Evolutionary conservation across 1,140 invertebrate genomes (phyloP), one percentile per base, ranked within the genome.

Genomic region (Lucilia cuprina): DNA sequence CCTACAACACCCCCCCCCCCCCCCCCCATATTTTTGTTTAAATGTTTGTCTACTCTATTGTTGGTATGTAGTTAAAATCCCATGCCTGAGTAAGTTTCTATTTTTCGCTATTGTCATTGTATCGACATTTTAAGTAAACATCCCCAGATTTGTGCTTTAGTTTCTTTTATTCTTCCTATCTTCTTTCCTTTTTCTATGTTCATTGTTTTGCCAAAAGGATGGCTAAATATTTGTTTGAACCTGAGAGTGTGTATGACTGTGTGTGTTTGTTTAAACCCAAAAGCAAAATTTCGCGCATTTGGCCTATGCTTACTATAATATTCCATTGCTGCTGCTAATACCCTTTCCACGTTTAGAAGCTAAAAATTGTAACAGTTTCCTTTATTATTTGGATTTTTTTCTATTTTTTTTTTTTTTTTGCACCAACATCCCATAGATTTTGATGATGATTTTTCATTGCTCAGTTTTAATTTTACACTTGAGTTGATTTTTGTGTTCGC

Each of bases 391-490:
- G 25, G 14, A 47, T n/a, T 19, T 19, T 17, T 41, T n/a, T n/a
- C n/a, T 65, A 10, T 84, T 78, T 78, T 80, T 84, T 2, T 85
- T 55, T 84, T 77, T 74, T 21, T 83, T 83, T 50, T 84, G 75
- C 74, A 25, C 19, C 49, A 60, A 55, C 74, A 49, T 84, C 86
- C 87, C 88, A 70, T 70, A 70, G 65, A 70, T 70, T 70, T 88
- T 89, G 88, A 86, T 90, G 88, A 90, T 90, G 89, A 90, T 90
- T 89, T 90, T 90, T 90, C 88, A 90, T 89, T 90, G 89, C 89
- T 89, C 86, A 88, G 88, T 90, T 90, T 90, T 90, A 90, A 90
- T 90, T 90, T 90, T 88, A 90, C 89, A 90, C 89, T 89, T 88
- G 88, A 90, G 89, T 88, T 88, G 89, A 88, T 84, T 84, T 85